A percentile compares a stretch with the other conserved stretches of the same genome.
phyloP scores from a whole-genome alignment of 2,888 invertebrate genomes.

The Trissoscelio sp. region DNA sequence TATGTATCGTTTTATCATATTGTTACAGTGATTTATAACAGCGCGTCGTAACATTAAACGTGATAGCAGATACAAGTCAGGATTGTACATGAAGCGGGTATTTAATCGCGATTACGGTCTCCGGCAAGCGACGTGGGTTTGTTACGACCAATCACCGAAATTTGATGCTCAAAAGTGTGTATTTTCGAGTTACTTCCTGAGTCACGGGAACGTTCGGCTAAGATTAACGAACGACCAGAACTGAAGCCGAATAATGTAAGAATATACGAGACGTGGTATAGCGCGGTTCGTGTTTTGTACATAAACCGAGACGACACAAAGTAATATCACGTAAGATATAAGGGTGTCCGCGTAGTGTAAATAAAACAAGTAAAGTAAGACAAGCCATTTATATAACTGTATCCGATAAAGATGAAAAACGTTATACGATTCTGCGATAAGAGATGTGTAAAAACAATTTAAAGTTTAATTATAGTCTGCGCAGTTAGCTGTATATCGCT shows the following conservation, averaged over 20 bases:
- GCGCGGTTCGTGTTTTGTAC: slow-evolving; percentile 59
- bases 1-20: slow-evolving; percentile 28
- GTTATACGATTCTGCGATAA: slow-evolving; percentile 73
- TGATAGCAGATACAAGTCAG: not conserved
- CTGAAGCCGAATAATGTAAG: slow-evolving; percentile 24
- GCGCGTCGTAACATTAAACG: slow-evolving; percentile 11
- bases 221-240: slow-evolving; percentile 29
- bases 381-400: slow-evolving; percentile 72
- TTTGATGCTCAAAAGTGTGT: slow-evolving; percentile 62
- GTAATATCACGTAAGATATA: slow-evolving; percentile 41
- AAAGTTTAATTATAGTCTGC: slow-evolving; percentile 58
- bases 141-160: slow-evolving; percentile 51
- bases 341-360: slow-evolving; percentile 69
- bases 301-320: slow-evolving; percentile 49
- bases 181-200: slow-evolving; percentile 49
- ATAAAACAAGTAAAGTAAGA: slow-evolving; percentile 67
- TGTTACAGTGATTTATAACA: slow-evolving; percentile 26
- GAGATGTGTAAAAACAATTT: slow-evolving; percentile 74
- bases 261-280: slow-evolving; percentile 22
- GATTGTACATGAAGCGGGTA: slow-evolving; percentile 6
- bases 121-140: slow-evolving; percentile 6
- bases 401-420: slow-evolving; percentile 55
- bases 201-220: slow-evolving; percentile 29
- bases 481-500: slow-evolving; percentile 77
- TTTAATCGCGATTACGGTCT: slow-evolving; percentile 19